Conservation (phyloP, 2,888 invertebrate genomes). For the Nymphalis c-album region DNA sequence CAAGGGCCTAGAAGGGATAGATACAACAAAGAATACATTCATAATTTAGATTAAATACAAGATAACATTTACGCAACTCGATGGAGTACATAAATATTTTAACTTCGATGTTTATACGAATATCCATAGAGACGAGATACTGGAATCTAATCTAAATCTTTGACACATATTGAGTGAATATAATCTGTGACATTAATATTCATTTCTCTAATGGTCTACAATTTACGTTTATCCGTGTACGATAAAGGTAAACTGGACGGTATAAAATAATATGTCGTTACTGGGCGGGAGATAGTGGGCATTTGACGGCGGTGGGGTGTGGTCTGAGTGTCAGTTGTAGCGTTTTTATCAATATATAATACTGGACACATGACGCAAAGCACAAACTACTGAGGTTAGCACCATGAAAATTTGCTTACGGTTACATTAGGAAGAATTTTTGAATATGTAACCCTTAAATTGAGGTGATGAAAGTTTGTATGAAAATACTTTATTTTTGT, state of each 20-base stretch:
- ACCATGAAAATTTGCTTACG: too few relatives aligned
- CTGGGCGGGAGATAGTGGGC: slow-evolving; percentile 16
- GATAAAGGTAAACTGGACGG: slow-evolving; percentile 32
- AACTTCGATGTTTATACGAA: slow-evolving; percentile 12
- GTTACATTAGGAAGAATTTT: too few relatives aligned
- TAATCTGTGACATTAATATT: slow-evolving; percentile 31
- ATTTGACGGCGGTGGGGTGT: slow-evolving; percentile 18
- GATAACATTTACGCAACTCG: neutral
- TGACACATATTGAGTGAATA: slow-evolving; percentile 32
- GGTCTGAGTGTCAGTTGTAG: slow-evolving; percentile 12
- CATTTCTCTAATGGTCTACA: slow-evolving; percentile 34
- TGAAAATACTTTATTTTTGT: too few relatives aligned
- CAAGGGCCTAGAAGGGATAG: too few relatives aligned
- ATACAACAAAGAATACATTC: neutral
- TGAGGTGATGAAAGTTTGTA: too few relatives aligned
- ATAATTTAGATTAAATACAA: neutral
- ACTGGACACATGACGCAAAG: too few relatives aligned
- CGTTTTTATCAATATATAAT: neutral
- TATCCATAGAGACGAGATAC: slow-evolving; percentile 26
- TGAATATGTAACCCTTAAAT: too few relatives aligned
- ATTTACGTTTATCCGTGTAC: slow-evolving; percentile 38
- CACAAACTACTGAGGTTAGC: too few relatives aligned
- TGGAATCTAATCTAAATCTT: slow-evolving; percentile 31
- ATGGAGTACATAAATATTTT: slow-evolving; percentile 1
- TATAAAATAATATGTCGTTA: slow-evolving; percentile 37